Percentiles rank a stretch among this genome's conserved stretches.
These are phyloP conservation scores for Vespertilio murinus DNA, from an alignment of 2,797 vertebrate genomes.

Conservation along the genomic window DNA sequence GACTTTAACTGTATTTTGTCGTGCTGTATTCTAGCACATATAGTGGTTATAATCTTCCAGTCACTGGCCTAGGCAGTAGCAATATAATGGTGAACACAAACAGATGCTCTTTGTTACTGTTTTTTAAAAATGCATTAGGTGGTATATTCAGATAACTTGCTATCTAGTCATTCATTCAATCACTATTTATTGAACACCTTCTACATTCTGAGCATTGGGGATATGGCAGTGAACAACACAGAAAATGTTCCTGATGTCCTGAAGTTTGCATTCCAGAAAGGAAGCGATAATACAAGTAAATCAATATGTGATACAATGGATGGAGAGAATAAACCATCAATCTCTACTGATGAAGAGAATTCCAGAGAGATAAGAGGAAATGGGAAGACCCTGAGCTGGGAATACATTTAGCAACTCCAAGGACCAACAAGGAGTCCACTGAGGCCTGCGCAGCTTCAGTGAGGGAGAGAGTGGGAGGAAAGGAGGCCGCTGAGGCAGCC, in stretches of 20 bases:
- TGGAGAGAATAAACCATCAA: background rate
- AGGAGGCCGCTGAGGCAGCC: background rate
- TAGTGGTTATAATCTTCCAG: background rate
- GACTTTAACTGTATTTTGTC: background rate
- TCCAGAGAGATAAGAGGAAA: background rate
- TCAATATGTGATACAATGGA: background rate
- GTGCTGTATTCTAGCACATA: background rate
- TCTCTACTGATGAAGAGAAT: background rate
- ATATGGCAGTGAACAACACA: background rate
- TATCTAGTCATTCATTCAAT: background rate
- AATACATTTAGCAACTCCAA: background rate
- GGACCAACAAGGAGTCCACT: background rate
- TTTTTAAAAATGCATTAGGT: background rate
- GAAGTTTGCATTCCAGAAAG: conserved; percentile 25
- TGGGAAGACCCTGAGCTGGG: background rate
- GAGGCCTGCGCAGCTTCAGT: background rate
- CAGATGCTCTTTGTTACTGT: background rate
- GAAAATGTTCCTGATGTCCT: background rate
- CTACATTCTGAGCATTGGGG: background rate
- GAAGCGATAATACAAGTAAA: background rate
- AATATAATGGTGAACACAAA: background rate
- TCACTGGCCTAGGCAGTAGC: background rate
- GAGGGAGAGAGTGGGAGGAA: background rate
- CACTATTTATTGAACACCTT: background rate
- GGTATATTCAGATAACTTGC: background rate